Evolutionary conservation across 2,797 vertebrate species (phyloP), one percentile per base, ranked within the genome.

Genomic region (Podarcis lilfordi): DNA sequence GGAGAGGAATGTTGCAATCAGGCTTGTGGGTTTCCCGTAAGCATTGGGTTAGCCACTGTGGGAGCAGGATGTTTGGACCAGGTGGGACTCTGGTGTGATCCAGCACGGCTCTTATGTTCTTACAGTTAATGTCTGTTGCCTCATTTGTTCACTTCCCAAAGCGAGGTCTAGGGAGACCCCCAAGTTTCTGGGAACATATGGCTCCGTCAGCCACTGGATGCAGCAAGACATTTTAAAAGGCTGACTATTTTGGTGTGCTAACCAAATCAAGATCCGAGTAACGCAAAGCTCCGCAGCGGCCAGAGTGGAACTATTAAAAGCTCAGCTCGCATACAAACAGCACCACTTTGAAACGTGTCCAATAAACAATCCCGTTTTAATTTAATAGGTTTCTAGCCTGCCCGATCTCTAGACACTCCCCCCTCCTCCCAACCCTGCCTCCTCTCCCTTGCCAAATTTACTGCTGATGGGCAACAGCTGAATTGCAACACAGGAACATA

Each of bases 401-500:
- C 27, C 27, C 59, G 1, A 37, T 50, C n/a, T n/a, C 64, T 27
- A 50, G 76, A 3, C 25, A 8, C 11, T 10, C 59, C 59, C 59
- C 59, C 59, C 13, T 23, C 59, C n/a, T 32, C 3, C 45, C 3
- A 61, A 27, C 13, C 43, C 25, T 72, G 19, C 55, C 29, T 55
- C 35, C 0, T 0, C 17, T 55, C 91, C 92, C 37, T 61, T n/a
- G 82, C 8, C 45, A 35, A 0, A 35, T 71, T 88, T 84, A 82
- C 89, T 91, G 91, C 91, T 21, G 91, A 86, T 86, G 93, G 87
- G 91, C 82, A 59, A 90, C 17, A 80, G 89, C 79, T 2, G 88
- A 50, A 92, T 95, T 92, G 89, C 92, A 84, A 87, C 92, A 89
- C 90, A 92, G 94, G 95, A 95, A 95, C 66, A 3, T 79, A 27